Evolutionary conservation across 2,113 vertebrate genomes (phyloP), one percentile per base, ranked within the genome.

Genomic region (Nycticebus coucang): DNA sequence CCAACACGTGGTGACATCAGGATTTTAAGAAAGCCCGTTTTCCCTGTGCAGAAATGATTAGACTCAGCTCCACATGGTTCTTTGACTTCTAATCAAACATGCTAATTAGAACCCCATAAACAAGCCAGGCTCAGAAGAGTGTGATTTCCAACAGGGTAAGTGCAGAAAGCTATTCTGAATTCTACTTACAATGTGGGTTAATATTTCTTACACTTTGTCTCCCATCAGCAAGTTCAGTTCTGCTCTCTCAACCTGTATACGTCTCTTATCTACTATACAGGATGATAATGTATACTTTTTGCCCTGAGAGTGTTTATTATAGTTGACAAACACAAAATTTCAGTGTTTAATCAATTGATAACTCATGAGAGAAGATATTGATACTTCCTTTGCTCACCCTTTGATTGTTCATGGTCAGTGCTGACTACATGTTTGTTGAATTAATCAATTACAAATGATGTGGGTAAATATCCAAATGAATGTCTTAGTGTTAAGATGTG

Each of bases 11-110:
- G 37, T 80, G 79, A 94, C 53, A 89, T 60, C 24, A 78, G 83
- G 64, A 79, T 86, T 75, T 93, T 72, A 93, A 96, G 53, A 66
- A 68, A 96, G 83, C 18, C 87, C 57, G 21, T 89, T 77, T 86
- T 82, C 75, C 45, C 26, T n/a, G 59, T 66, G 89, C 80, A 59
- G 35, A 93, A 94, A 35, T 12, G 53, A 62, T 41, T 41, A 57
- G 88, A 50, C 41, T 75, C 80, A 35, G 86, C 66, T 89, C 83
- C 37, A 79, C 6, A 5, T 19, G 60, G 81, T 55, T 79, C 45
- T 72, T 78, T 2, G 2, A 53, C 53, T 93, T 80, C 91, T 71
- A 86, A 68, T 89, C 88, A 95, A 41, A 93, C 71, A 74, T 89
- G 83, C 79, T 84, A 66, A 89, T 96, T 89, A 87, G 89, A 87